Percentiles rank a stretch among this genome's conserved stretches.
These are phyloP conservation scores for Lepus townsendii DNA, from an alignment of 2,797 vertebrate species.

Conservation along the genomic window DNA sequence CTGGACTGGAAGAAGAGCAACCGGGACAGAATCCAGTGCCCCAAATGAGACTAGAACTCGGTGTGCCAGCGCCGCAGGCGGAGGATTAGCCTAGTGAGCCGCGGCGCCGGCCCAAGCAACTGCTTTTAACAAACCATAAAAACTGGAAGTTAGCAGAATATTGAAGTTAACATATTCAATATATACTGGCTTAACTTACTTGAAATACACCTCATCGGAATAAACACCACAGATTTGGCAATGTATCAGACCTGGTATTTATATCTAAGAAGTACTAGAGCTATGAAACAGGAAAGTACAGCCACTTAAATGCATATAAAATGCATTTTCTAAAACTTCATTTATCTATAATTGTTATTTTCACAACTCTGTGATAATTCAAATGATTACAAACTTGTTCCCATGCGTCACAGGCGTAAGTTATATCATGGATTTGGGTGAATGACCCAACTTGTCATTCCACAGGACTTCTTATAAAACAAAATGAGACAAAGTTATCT, in stretches of 20 bases:
- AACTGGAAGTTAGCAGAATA: conserved; percentile 4
- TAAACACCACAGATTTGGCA: neutral
- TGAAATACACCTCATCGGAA: neutral
- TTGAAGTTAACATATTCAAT: neutral
- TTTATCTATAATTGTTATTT: neutral
- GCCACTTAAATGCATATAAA: neutral
- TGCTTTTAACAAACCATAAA: conserved; percentile 59
- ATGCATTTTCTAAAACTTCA: neutral
- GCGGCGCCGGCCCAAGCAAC: neutral
- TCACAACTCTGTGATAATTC: neutral
- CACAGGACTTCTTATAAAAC: neutral
- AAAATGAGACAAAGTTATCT: conserved; percentile 10
- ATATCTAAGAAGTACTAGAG: neutral
- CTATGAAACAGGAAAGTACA: neutral
- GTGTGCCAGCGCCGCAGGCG: too few relatives aligned
- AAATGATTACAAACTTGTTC: neutral
- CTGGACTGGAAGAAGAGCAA: too few relatives aligned
- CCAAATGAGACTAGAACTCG: too few relatives aligned
- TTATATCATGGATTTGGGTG: neutral
- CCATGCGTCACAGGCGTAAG: neutral
- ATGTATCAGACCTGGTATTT: neutral
- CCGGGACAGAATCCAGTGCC: too few relatives aligned
- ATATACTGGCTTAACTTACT: neutral
- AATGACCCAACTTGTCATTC: neutral
- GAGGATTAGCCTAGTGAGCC: too few relatives aligned